phyloP scores from a whole-genome alignment of 2,797 vertebrate genomes.

The Tamandua tetradactyla region DNA sequence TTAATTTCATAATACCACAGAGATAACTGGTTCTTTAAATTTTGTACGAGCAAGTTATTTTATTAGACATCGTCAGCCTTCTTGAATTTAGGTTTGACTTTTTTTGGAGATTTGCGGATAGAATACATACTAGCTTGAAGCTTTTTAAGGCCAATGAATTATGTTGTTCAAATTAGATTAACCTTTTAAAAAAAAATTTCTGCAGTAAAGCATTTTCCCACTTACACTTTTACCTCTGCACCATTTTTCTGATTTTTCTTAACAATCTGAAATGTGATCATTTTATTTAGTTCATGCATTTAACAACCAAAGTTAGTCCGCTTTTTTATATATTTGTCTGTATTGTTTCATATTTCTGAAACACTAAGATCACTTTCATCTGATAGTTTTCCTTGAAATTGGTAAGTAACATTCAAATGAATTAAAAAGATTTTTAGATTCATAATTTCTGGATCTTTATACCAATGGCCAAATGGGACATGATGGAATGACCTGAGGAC shows the following conservation, averaged over 20 bases:
- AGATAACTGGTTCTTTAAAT: background rate
- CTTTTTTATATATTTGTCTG: background rate
- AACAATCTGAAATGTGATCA: background rate
- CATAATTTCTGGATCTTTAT: background rate
- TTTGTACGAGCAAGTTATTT: background rate
- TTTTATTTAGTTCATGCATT: slow-evolving; percentile 29
- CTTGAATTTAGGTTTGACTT: background rate
- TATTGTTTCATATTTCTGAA: slow-evolving; percentile 1
- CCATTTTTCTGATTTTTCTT: background rate
- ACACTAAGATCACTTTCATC: background rate
- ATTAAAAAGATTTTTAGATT: slow-evolving; percentile 25
- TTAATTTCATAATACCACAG: background rate
- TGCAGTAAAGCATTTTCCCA: background rate
- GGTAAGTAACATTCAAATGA: slow-evolving; percentile 3
- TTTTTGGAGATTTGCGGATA: background rate
- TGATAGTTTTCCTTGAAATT: slow-evolving; percentile 8
- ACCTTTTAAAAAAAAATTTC: background rate
- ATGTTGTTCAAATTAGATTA: background rate
- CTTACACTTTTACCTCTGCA: background rate
- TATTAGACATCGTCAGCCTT: background rate
- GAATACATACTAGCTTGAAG: background rate
- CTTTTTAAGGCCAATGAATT: background rate
- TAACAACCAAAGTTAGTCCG: background rate
- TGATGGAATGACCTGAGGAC: background rate
- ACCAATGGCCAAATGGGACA: background rate